Percentiles rank a stretch among this genome's conserved stretches.
Evolutionary conservation across 2,113 vertebrate species (phyloP).

Genomic region (Oostethus manadensis): DNA sequence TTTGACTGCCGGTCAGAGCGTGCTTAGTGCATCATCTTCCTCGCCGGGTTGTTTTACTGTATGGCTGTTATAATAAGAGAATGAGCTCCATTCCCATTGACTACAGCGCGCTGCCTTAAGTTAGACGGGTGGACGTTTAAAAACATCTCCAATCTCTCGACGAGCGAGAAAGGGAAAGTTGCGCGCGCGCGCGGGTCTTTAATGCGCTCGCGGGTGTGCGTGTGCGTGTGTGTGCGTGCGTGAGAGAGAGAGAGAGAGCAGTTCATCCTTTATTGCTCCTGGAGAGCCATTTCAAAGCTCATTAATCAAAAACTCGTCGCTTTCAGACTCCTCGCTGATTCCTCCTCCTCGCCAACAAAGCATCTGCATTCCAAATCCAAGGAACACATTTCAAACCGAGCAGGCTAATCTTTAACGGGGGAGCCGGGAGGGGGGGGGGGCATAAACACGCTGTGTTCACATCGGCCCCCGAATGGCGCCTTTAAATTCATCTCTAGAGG

Average conservation of each 20-base stretch:
- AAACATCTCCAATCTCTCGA: constrained; percentile 5
- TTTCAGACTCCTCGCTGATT: constrained; percentile 81
- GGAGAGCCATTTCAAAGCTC: constrained; percentile 85
- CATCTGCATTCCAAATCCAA: constrained; percentile 78
- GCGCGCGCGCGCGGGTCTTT: not conserved
- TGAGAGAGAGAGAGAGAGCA: constrained; percentile 51
- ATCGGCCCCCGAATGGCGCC: constrained; percentile 14
- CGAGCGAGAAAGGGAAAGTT: constrained; percentile 9
- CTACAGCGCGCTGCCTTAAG: constrained; percentile 1
- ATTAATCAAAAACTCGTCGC: constrained; percentile 87
- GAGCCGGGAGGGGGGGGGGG: constrained; percentile 24
- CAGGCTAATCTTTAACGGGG: constrained; percentile 63
- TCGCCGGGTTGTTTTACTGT: constrained; percentile 34
- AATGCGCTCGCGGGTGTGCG: constrained; percentile 4
- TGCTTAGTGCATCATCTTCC: constrained; percentile 43
- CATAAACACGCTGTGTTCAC: constrained; percentile 10
- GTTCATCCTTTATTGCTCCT: constrained; percentile 78
- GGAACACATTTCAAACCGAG: constrained; percentile 75
- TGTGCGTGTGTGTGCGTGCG: constrained; percentile 13
- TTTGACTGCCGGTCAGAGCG: constrained; percentile 24
- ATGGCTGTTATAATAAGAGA: constrained; percentile 40
- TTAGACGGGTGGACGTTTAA: not conserved
- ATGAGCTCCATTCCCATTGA: constrained; percentile 43
- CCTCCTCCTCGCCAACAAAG: constrained; percentile 78
- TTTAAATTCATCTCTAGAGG: not conserved